Base-by-base conservation (phyloP, 1,140 invertebrate species). In the Lordiphosa stackelbergi region DNA sequence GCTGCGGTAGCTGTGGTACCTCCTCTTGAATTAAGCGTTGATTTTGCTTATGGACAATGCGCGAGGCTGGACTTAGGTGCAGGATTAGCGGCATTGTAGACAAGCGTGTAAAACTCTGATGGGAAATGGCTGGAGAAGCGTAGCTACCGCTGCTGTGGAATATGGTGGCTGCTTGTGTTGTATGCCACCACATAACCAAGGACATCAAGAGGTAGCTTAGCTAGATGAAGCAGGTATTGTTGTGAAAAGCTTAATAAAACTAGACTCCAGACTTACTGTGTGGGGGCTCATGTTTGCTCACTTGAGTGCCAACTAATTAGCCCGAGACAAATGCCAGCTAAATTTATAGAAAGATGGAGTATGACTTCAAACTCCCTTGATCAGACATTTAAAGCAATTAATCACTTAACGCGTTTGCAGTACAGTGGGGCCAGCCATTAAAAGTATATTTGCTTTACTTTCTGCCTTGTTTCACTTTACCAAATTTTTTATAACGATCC, bases 121-220 rank as follows among this genome's bases (percentile, higher is more conserved):
- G 89, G 19, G 89, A 89, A 9, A 90, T 70, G 46, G 85, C 86
- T 4, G 87, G 77, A 55, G 68, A 69, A 35, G 78, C 69, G 28
- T 41, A 45, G 13, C 53, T 51, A 37, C 43, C 72, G 13, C 53
- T 56, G 36, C 43, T 73, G 13, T 88, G 77, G 6, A 74, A 41
- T 13, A 84, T 69, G 5, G 72, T 70, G 24, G 74, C 79, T 22
- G 40, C 48, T 34, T 38, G 24, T 8, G 12, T 51, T 35, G 22
- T 56, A 35, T 24, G 37, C n/a, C 5, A 38, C 11, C 10, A 37
- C 0, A 41, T 7, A 0, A 28, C 34, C 11, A 41, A 24, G n/a
- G 52, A 7, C n/a, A 77, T 28, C 13, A 54, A 10, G n/a, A 68
- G 47, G 8, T 24, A 41, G 28, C 24, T 34, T 31, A 24, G 63